Evolutionary conservation across 2,797 vertebrate species (phyloP).

Genomic region (Luscinia luscinia): DNA sequence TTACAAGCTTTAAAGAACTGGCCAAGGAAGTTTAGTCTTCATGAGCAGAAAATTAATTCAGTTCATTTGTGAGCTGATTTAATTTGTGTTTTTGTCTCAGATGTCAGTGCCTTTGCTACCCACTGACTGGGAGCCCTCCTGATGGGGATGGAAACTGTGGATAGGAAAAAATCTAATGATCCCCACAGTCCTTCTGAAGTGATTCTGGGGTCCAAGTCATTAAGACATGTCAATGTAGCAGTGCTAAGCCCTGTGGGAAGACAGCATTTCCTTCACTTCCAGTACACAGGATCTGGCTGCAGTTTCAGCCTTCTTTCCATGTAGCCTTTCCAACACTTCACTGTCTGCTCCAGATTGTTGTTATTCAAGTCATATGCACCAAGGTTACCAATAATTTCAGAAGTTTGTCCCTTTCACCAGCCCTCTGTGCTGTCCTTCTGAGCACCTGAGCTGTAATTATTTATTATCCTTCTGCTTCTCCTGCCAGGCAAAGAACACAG

Average conservation of each 20-base stretch:
- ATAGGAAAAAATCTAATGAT: background rate
- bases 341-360: background rate
- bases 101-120: background rate
- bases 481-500: background rate
- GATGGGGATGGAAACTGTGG: background rate
- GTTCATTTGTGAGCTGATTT: background rate
- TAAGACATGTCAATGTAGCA: background rate
- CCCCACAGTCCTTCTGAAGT: background rate
- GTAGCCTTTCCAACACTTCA: fast-evolving
- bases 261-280: background rate
- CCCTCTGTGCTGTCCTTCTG: background rate
- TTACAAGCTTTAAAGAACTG: background rate
- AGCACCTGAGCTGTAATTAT: background rate
- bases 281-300: background rate
- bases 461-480: background rate
- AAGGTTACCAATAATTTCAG: background rate
- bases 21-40: background rate
- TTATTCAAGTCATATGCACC: background rate
- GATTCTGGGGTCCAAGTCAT: background rate
- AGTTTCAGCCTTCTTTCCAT: background rate
- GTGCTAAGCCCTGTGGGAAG: background rate
- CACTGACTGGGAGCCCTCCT: background rate
- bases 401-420: background rate
- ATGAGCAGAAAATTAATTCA: background rate
- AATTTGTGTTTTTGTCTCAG: background rate